These are phyloP conservation scores for Corvus moneduloides DNA, from an alignment of 2,113 vertebrate species.

Conservation along the genomic window DNA sequence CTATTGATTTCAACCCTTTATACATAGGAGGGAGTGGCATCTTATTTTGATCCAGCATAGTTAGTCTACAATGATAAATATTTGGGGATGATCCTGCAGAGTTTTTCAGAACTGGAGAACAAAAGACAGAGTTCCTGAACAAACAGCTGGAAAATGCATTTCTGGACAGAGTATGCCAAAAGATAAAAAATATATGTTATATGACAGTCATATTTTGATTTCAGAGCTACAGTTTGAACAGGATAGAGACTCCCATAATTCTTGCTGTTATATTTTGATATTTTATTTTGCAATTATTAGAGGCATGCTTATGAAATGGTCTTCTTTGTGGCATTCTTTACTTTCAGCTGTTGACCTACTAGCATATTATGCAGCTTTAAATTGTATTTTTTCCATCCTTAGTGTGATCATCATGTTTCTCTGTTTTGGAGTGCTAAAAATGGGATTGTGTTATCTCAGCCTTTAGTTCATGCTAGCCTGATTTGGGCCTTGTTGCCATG, in stretches of 20 bases:
- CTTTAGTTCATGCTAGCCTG: constrained; percentile 38
- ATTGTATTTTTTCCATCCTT: background rate
- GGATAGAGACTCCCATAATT: background rate
- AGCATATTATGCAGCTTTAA: background rate
- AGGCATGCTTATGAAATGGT: background rate
- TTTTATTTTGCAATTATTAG: background rate
- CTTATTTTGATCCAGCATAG: background rate
- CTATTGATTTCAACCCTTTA: background rate
- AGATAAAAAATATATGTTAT: background rate
- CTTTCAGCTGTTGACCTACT: background rate
- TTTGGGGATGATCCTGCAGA: background rate
- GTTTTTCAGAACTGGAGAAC: background rate
- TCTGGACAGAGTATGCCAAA: background rate
- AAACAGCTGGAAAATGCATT: background rate
- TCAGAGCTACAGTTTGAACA: background rate
- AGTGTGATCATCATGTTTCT: constrained; percentile 4
- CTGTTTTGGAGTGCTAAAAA: constrained; percentile 42
- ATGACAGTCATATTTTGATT: background rate
- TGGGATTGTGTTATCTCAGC: constrained; percentile 33
- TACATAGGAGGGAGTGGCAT: background rate
- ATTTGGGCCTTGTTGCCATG: constrained; percentile 61
- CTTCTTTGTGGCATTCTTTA: background rate
- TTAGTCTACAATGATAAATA: background rate
- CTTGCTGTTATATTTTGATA: background rate
- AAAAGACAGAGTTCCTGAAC: background rate